These are phyloP conservation scores for Anthophora plumipes DNA, from an alignment of 2,888 invertebrate species.

Conservation along the genomic window DNA sequence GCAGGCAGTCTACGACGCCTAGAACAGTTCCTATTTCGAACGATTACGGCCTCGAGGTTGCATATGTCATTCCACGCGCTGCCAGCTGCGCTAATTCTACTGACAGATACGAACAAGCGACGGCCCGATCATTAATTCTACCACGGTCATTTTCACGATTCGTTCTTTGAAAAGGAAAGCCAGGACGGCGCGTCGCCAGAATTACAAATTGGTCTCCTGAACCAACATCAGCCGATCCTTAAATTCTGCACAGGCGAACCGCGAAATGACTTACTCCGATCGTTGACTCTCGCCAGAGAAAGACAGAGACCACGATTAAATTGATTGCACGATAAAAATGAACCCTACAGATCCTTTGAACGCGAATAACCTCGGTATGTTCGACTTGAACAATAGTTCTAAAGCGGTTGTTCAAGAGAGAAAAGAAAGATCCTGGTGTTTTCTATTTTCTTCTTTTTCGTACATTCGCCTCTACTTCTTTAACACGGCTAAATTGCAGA, in stretches of 20 bases:
- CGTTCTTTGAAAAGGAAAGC: conserved; percentile 26
- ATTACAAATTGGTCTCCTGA: conserved; percentile 6
- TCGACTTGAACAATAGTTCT: neutral
- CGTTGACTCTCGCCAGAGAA: conserved; percentile 12
- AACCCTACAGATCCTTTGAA: neutral
- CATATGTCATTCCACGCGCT: conserved; percentile 49
- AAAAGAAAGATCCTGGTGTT: neutral
- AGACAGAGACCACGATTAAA: neutral
- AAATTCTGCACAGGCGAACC: conserved; percentile 15
- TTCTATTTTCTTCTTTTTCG: neutral
- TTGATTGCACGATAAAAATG: conserved; percentile 18
- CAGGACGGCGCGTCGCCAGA: neutral
- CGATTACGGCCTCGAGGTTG: conserved; percentile 48
- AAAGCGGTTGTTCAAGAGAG: neutral
- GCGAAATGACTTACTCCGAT: conserved; percentile 27
- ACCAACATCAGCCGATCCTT: neutral
- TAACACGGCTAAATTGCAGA: neutral
- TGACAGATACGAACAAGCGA: conserved; percentile 55
- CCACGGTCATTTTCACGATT: conserved; percentile 3
- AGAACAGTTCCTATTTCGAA: conserved; percentile 59
- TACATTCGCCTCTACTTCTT: too few relatives aligned
- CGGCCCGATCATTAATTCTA: conserved; percentile 29
- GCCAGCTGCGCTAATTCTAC: conserved; percentile 49
- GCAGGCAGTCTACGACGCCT: conserved; percentile 66
- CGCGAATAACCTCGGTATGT: neutral